Base-by-base conservation (phyloP, 2,113 vertebrate species). In the Epinephelus cyanopodus region DNA sequence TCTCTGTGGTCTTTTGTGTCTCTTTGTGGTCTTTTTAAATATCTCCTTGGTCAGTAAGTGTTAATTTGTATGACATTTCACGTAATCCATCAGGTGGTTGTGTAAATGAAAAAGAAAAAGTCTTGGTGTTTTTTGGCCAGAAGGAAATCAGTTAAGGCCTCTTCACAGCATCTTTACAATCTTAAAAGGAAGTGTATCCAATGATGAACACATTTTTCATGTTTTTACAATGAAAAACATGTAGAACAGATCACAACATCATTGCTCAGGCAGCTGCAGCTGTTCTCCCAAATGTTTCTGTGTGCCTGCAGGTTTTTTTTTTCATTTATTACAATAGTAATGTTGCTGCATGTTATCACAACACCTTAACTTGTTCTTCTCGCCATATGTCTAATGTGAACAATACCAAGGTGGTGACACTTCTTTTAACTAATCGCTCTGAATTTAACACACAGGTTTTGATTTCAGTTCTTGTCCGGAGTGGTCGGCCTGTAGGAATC, bases 401-500 rank as follows among this genome's bases (percentile, higher is more conserved):
- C 70, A 33, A 15, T 4, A 21, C 23, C 17, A 52, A 79, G 14
- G 0, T 56, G 13, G 62, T 37, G 29, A 62, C 37, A 6, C 19
- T 27, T 39, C 8, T 37, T 58, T 19, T 76, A 48, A 63, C 62
- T 76, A n/a, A 72, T 3, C 19, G 7, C 12, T 76, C 42, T 89
- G 14, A 73, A 57, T 88, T 56, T 81, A 33, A 63, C 52, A 52
- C 33, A 18, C 85, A 95, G 95, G 89, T 61, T 95, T 96, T 82
- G 89, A 96, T 88, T 96, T 94, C 86, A 73, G 68, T 15, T 93
- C 90, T 21, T 96, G 95, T 78, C 95, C 95, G 0, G 80, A 87
- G 27, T 96, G 95, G 95, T 95, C 94, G 0, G 62, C 83, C 0
- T 95, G 95, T 56, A 48, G 63, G 39, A 77, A 91, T 56, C 95